Conservation (phyloP, 2,888 invertebrate species). For the Ypsolopha scabrella region DNA sequence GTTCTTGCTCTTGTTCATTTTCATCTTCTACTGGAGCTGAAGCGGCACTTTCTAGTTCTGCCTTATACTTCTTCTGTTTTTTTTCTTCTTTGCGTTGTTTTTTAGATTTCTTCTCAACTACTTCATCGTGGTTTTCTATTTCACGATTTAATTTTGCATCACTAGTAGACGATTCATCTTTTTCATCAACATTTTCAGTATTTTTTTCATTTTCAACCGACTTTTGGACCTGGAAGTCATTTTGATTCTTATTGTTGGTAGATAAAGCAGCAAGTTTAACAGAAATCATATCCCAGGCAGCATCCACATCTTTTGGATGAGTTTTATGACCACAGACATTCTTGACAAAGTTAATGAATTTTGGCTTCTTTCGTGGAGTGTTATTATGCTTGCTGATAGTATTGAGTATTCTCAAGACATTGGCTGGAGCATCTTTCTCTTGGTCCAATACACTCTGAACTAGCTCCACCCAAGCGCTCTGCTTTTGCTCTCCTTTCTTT, state of each 20-base stretch:
- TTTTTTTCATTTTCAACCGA: conserved; percentile 15
- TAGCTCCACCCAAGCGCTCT: conserved; percentile 84
- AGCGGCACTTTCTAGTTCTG: conserved; percentile 49
- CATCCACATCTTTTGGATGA: conserved; percentile 69
- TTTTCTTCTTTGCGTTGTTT: conserved; percentile 61
- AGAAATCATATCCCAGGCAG: conserved; percentile 76
- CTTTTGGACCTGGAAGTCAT: conserved; percentile 14
- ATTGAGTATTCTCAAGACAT: conserved; percentile 74
- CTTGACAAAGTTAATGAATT: conserved; percentile 83
- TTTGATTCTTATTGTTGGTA: conserved; percentile 26
- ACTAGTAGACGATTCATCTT: conserved; percentile 5
- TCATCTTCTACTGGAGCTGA: conserved; percentile 26
- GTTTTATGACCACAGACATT: conserved; percentile 72
- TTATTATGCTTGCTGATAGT: conserved; percentile 79
- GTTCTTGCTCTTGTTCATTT: conserved; percentile 26
- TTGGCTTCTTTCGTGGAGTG: conserved; percentile 87
- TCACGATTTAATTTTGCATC: conserved; percentile 4
- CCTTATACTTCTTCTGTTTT: conserved; percentile 58
- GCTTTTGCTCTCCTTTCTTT: conserved; percentile 89
- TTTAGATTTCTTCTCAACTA: conserved; percentile 35
- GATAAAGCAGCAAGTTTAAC: conserved; percentile 66
- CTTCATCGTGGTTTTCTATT: conserved; percentile 13
- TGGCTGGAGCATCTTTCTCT: conserved; percentile 62
- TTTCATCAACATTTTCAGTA: conserved; percentile 16
- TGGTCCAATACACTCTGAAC: conserved; percentile 75